A percentile compares a stretch with the other conserved stretches of the same genome.
These are phyloP conservation scores for Euleptes europaea DNA, from an alignment of 2,113 vertebrate genomes.

Conservation along the genomic window DNA sequence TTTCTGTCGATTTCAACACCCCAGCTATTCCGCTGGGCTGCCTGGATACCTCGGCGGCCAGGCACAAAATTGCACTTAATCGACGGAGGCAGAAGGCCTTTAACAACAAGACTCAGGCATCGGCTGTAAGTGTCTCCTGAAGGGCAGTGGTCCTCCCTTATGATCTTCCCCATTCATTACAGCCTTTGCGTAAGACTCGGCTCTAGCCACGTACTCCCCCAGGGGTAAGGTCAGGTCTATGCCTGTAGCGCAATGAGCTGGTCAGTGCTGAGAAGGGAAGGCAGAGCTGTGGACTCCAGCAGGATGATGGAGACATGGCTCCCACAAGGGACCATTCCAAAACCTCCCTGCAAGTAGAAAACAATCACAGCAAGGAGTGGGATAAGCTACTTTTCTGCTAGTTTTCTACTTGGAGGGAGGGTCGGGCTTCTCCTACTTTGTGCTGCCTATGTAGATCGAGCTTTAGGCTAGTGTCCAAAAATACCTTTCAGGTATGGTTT, in stretches of 20 bases:
- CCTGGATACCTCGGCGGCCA: conserved; percentile 86
- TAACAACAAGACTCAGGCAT: conserved; percentile 69
- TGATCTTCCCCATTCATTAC: neutral
- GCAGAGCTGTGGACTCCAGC: neutral
- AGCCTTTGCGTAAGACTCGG: too few species aligned
- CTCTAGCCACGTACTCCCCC: neutral
- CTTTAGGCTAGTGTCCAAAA: too few species aligned
- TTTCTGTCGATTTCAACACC: conserved; percentile 77
- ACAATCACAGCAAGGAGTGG: too few species aligned
- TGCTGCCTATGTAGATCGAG: too few species aligned
- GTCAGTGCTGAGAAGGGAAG: neutral
- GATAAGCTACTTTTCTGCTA: too few species aligned
- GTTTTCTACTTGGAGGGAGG: too few species aligned
- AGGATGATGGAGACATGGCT: neutral
- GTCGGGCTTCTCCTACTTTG: too few species aligned
- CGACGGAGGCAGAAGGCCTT: conserved; percentile 76
- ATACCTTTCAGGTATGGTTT: too few species aligned
- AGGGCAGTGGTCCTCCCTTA: neutral
- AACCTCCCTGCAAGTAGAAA: too few species aligned
- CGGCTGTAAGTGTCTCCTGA: conserved; percentile 68
- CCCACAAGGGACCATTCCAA: too few species aligned
- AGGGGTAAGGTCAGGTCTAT: neutral
- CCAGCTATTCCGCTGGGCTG: conserved; percentile 77
- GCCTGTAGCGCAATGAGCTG: neutral
- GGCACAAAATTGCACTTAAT: conserved; percentile 84